phyloP scores from a whole-genome alignment of 2,888 invertebrate genomes.

The Adelphocoris suturalis region DNA sequence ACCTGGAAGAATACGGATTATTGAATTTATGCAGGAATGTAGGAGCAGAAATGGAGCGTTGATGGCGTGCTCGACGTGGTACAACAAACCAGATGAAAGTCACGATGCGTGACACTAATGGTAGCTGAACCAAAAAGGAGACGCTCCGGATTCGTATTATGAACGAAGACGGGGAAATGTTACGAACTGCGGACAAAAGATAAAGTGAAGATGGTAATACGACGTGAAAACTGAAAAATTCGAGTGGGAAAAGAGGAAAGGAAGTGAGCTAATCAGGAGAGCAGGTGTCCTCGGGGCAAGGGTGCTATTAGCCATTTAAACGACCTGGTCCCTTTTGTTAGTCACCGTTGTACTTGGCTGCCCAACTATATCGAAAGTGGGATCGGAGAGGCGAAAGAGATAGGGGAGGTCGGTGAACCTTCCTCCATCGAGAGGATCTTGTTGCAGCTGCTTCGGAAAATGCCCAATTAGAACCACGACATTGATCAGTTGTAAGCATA shows the following conservation, averaged over 20 bases:
- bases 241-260: neutral
- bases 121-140: neutral
- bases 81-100: neutral
- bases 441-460: neutral
- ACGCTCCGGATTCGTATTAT: neutral
- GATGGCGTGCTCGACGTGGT: neutral
- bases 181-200: neutral
- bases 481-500: too few relatives aligned
- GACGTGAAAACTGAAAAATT: neutral
- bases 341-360: constrained; percentile 36
- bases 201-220: neutral
- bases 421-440: neutral
- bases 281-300: constrained; percentile 18
- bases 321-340: neutral
- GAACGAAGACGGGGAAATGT: neutral
- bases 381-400: constrained; percentile 40
- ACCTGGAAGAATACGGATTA: too few relatives aligned
- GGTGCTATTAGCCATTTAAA: constrained; percentile 44
- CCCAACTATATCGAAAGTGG: constrained; percentile 36
- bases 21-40: neutral
- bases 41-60: neutral
- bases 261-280: constrained; percentile 35
- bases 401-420: constrained; percentile 19
- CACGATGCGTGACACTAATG: constrained; percentile 1
- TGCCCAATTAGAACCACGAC: neutral